Conservation (phyloP, 2,797 vertebrate genomes). For the Acrossocheilus wenchowensis region DNA sequence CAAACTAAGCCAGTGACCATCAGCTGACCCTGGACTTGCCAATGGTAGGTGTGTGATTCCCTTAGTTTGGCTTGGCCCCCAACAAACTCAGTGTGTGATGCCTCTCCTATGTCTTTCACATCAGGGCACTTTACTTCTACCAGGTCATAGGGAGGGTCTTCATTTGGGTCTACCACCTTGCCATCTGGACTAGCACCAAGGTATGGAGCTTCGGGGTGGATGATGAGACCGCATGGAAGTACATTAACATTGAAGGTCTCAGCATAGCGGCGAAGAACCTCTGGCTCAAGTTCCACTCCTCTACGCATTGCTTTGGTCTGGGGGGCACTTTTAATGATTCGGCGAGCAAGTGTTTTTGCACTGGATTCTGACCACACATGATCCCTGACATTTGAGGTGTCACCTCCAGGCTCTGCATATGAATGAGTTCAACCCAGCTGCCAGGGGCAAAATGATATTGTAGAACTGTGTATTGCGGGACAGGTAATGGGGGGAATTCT, state of each 20-base stretch:
- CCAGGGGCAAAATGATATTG: too few relatives aligned
- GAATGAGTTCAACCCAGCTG: too few relatives aligned
- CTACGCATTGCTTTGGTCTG: slow-evolving; percentile 16
- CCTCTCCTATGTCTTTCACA: too few relatives aligned
- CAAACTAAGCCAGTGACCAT: not conserved
- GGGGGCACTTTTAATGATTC: not conserved
- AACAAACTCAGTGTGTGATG: too few relatives aligned
- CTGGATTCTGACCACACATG: not conserved
- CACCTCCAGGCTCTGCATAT: too few relatives aligned
- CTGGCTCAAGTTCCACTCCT: not conserved
- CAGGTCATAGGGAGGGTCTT: not conserved
- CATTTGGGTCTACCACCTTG: not conserved
- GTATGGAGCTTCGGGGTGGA: not conserved
- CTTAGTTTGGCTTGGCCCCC: not conserved
- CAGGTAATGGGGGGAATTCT: too few relatives aligned
- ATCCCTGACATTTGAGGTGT: too few relatives aligned
- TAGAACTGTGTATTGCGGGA: too few relatives aligned
- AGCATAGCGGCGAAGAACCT: not conserved
- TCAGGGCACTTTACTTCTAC: too few relatives aligned
- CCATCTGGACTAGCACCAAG: slow-evolving; percentile 1
- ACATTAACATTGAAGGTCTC: not conserved
- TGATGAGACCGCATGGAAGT: not conserved
- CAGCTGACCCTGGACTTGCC: not conserved
- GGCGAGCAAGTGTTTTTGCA: not conserved
- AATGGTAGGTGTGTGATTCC: not conserved